Evolutionary conservation across 2,888 invertebrate genomes (phyloP).

Genomic region (Allolobophora icterica): DNA sequence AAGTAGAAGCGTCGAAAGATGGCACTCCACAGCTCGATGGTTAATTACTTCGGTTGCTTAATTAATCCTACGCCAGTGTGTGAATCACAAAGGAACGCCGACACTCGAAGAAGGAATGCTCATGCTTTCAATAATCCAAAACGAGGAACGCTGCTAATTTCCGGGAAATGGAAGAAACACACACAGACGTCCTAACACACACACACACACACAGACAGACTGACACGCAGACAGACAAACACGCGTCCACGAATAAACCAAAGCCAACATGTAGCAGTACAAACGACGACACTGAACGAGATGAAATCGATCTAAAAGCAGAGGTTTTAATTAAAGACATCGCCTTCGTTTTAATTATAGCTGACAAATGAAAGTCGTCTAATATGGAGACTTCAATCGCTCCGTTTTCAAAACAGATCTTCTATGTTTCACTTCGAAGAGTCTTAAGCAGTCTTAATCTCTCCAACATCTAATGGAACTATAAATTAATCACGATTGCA

Average conservation of each 20-base stretch:
- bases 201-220: not conserved
- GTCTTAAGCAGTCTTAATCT: too few species aligned
- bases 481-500: too few species aligned
- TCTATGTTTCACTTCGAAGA: too few species aligned
- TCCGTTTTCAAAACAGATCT: too few species aligned
- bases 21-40: not conserved
- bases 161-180: not conserved
- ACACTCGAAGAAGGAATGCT: not conserved
- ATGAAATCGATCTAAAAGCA: not conserved
- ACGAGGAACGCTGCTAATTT: not conserved
- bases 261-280: too few species aligned
- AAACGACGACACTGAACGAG: too few species aligned
- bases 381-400: too few species aligned
- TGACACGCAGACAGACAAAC: too few species aligned
- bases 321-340: not conserved
- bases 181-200: not conserved
- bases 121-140: not conserved
- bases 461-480: too few species aligned
- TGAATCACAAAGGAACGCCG: not conserved
- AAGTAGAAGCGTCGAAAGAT: not conserved
- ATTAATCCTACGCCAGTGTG: not conserved
- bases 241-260: too few species aligned
- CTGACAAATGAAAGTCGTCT: not conserved
- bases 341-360: not conserved
- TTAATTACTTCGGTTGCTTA: not conserved